phyloP scores from a whole-genome alignment of 2,113 vertebrate species.

The Entomyzon cyanotis region DNA sequence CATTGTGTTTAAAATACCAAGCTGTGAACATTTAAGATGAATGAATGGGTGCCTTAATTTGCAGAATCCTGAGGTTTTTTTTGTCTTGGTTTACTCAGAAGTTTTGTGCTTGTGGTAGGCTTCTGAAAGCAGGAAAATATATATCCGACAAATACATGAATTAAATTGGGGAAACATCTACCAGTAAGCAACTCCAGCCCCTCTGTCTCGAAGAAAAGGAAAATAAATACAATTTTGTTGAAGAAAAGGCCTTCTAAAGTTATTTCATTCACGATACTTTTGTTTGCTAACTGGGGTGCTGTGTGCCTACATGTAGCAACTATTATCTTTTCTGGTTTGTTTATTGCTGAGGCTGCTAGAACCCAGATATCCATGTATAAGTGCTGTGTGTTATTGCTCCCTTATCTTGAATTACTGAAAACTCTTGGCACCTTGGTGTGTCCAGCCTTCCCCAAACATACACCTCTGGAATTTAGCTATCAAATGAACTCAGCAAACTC shows the following conservation, averaged over 20 bases:
- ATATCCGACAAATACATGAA: accelerated
- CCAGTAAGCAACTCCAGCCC: neutral
- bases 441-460: neutral
- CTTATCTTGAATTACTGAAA: neutral
- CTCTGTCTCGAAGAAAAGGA: neutral
- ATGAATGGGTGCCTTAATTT: neutral
- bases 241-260: neutral
- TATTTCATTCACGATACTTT: neutral
- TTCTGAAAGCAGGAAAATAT: neutral
- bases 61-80: neutral
- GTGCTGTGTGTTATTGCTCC: neutral
- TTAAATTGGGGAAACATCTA: neutral
- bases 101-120: neutral
- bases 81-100: neutral
- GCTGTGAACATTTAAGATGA: neutral
- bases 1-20: neutral
- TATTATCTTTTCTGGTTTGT: neutral
- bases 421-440: neutral
- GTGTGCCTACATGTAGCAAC: neutral
- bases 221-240: neutral
- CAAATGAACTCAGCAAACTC: neutral
- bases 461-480: neutral
- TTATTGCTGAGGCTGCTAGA: neutral
- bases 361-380: neutral
- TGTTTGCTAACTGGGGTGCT: neutral